Conservation (phyloP, 2,797 vertebrate genomes). For the Peromyscus aztecus region DNA sequence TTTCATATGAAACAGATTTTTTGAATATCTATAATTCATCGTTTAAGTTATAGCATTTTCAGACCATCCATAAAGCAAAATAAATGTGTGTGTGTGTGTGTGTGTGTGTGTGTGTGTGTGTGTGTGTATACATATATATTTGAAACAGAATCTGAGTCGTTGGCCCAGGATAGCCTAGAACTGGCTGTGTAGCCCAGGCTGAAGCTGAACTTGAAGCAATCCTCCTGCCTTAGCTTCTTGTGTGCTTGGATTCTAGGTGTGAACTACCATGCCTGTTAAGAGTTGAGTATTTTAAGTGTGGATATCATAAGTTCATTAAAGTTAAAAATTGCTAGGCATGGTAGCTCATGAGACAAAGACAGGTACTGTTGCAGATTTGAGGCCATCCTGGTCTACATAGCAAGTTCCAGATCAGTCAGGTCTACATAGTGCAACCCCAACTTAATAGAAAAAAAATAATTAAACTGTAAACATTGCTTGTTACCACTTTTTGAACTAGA, state of each 20-base stretch:
- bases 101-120: not conserved
- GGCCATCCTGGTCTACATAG: not conserved
- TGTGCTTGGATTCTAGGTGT: not conserved
- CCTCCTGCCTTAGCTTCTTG: not conserved
- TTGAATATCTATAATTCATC: slow-evolving; percentile 48
- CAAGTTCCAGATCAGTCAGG: not conserved
- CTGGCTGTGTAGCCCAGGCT: not conserved
- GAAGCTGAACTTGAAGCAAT: not conserved
- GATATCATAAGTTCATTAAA: slow-evolving; percentile 56
- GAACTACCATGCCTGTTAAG: not conserved
- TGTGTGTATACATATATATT: not conserved
- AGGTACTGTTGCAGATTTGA: not conserved
- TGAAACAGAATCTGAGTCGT: not conserved
- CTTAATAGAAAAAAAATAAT: not conserved
- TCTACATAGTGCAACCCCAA: not conserved
- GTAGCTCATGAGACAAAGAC: not conserved
- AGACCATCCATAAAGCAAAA: slow-evolving; percentile 56
- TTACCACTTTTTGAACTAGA: slow-evolving; percentile 67
- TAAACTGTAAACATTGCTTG: slow-evolving; percentile 23
- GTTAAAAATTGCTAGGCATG: not conserved
- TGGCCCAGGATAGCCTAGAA: not conserved
- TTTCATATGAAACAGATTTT: slow-evolving; percentile 46
- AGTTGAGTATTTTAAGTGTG: slow-evolving; percentile 57
- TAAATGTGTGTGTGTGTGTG: not conserved
- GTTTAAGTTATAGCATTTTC: slow-evolving; percentile 66